These are phyloP conservation scores for Tholera decimalis DNA, from an alignment of 2,888 invertebrate genomes.

Conservation along the genomic window DNA sequence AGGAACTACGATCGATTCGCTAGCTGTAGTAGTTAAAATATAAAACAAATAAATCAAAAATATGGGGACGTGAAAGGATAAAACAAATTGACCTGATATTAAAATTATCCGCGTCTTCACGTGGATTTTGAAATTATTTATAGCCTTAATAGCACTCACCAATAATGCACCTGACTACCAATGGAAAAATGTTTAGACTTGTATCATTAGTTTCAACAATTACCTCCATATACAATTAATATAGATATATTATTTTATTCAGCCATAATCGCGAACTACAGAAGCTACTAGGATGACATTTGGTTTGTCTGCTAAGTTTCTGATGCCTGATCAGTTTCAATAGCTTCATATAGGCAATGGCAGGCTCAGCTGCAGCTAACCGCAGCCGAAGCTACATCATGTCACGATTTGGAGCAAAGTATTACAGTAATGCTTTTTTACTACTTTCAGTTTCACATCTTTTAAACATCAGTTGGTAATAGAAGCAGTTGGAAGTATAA, in stretches of 20 bases:
- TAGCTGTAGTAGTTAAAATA: not conserved
- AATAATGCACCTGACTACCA: no score
- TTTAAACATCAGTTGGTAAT: constrained; percentile 44
- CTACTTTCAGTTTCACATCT: constrained; percentile 41
- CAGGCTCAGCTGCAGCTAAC: not conserved
- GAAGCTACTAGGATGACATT: not conserved
- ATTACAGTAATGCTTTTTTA: constrained; percentile 19
- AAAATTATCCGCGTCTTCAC: no score
- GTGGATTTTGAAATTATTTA: no score
- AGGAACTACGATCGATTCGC: not conserved
- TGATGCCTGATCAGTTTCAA: constrained; percentile 7
- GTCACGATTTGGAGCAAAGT: constrained; percentile 9
- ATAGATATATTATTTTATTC: no score
- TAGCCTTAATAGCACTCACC: no score
- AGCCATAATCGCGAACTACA: not conserved
- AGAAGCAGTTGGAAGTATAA: constrained; percentile 33
- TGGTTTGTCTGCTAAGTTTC: not conserved
- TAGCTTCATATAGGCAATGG: not conserved
- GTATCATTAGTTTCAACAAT: no score
- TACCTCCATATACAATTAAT: no score
- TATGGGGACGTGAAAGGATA: not conserved
- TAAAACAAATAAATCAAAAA: not conserved
- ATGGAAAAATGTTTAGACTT: no score
- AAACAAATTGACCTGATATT: no score
- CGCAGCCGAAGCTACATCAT: constrained; percentile 5